Evolutionary conservation across 2,113 vertebrate species (phyloP), one percentile per base, ranked within the genome.

Genomic region (Aptenodytes forsteri): DNA sequence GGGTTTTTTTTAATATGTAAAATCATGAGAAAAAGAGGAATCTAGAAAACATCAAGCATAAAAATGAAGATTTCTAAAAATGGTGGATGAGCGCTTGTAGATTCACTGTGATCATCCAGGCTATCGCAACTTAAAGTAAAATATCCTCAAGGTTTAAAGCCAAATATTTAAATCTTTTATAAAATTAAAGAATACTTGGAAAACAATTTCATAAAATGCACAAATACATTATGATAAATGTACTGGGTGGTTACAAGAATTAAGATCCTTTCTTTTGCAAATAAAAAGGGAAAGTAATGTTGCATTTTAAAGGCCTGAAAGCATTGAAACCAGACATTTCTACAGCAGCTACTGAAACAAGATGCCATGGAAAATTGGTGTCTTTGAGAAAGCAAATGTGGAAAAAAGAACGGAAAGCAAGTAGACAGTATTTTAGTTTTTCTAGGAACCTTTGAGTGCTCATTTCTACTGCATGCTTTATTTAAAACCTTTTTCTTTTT

Each of bases 21-120:
- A 91, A 67, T 73, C 1, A 4, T 54, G 54, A 66, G 27, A 56
- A 96, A 85, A 92, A 89, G 52, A n/a, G 79, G 1, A 70, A 88
- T 96, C 62, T 91, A 79, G 38, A 90, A 95, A 96, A 55, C 0
- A 0, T 70, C 32, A 88, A 49, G 47, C 79, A 54, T 79, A 73
- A 92, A 94, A 96, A 90, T 89, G 11, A 87, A 66, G 19, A 52
- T 92, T 93, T 95, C 75, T 93, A n/a, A 77, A 96, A 96, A 84
- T 67, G 3, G 44, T 94, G 40, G 32, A 52, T 90, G 78, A 79
- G 38, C 1, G 0, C n/a, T 58, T 78, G 26, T 52, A 79, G 66
- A 77, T 85, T 90, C 30, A n/a, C 47, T 83, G 52, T 76, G 58
- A 65, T 72, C 27, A 38, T 52, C 44, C 36, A 82, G 49, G 20